These are phyloP conservation scores for Pseudochromis fuscus DNA, from an alignment of 2,797 vertebrate genomes.

Conservation along the genomic window DNA sequence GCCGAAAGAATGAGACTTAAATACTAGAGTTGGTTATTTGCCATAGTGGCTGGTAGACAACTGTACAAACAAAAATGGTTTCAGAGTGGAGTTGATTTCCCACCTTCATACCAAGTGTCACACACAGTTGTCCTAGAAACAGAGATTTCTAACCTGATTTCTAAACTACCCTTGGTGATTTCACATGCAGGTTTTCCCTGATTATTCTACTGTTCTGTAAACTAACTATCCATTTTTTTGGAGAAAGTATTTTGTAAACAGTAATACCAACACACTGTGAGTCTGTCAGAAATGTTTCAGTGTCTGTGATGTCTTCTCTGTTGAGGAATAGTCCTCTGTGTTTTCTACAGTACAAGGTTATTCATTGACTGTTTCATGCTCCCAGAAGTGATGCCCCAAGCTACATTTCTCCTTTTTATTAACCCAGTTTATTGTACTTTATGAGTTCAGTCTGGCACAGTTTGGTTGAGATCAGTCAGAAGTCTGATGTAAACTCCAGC, in stretches of 20 bases:
- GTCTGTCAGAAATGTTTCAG: background rate
- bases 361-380: too few species aligned
- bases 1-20: background rate
- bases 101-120: constrained; percentile 25
- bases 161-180: constrained; percentile 54
- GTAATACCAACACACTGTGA: constrained; percentile 40
- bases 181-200: constrained; percentile 73
- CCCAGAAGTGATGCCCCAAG: too few species aligned
- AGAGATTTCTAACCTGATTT: constrained; percentile 55
- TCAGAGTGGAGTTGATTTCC: constrained; percentile 2
- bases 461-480: too few species aligned
- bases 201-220: constrained; percentile 67
- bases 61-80: constrained; percentile 11
- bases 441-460: too few species aligned
- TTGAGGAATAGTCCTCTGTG: background rate
- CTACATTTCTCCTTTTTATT: background rate
- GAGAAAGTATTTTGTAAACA: constrained; percentile 71
- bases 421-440: too few species aligned
- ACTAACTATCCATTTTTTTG: constrained; percentile 59
- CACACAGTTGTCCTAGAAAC: constrained; percentile 39
- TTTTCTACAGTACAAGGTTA: background rate
- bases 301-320: too few species aligned
- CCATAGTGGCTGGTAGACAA: constrained; percentile 32
- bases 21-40: too few species aligned
- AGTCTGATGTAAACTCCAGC: too few species aligned